A percentile compares a stretch with the other conserved stretches of the same genome.
phyloP scores from a whole-genome alignment of 64 coral and sea anemone species.

The Hydrozoanthus tunicans region DNA sequence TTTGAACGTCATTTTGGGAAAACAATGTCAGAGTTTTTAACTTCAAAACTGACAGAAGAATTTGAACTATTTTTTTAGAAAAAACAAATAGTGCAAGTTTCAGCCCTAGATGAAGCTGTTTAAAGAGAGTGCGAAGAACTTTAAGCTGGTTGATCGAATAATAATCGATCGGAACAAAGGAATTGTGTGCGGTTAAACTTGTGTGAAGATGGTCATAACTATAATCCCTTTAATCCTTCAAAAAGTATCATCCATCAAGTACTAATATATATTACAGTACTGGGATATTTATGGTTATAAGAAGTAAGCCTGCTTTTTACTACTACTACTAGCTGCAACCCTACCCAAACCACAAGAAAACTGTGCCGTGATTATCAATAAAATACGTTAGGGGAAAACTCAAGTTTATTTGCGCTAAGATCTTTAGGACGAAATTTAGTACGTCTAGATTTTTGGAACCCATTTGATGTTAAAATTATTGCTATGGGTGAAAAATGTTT shows the following conservation, averaged over 20 bases:
- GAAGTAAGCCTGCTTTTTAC: background rate
- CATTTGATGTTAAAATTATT: too few relatives aligned
- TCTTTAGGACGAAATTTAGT: too few relatives aligned
- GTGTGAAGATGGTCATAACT: constrained; percentile 42
- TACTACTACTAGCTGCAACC: background rate
- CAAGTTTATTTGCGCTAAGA: background rate
- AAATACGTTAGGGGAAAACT: background rate
- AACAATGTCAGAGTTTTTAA: background rate
- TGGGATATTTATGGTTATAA: background rate
- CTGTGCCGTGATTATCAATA: too few relatives aligned
- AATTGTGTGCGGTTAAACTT: background rate
- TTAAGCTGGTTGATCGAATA: constrained; percentile 3
- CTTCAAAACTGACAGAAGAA: constrained; percentile 41
- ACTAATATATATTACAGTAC: background rate
- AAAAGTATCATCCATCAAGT: constrained; percentile 12
- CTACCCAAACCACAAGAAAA: too few relatives aligned
- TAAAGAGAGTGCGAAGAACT: background rate
- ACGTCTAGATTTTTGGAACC: too few relatives aligned
- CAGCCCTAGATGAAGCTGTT: background rate
- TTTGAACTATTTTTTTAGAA: background rate
- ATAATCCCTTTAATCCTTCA: constrained; percentile 46
- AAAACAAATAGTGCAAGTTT: constrained; percentile 15
- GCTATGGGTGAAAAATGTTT: background rate
- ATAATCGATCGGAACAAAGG: constrained; percentile 11
- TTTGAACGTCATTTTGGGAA: background rate